Evolutionary conservation across 1,140 invertebrate genomes (phyloP).

Genomic region (Rhopalosiphum padi): DNA sequence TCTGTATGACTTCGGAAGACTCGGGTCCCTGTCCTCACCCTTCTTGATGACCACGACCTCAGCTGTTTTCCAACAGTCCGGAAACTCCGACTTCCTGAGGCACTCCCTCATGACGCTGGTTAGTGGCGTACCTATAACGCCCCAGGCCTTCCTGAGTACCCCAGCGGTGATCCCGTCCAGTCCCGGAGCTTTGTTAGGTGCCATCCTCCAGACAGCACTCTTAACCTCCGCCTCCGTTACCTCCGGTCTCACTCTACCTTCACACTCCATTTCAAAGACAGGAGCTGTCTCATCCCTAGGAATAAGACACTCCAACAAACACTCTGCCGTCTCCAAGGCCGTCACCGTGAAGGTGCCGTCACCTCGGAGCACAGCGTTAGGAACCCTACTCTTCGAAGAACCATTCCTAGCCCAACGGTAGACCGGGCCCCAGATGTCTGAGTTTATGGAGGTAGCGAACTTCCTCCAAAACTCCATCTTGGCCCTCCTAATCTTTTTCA

Average conservation of each 20-base stretch:
- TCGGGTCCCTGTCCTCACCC: not conserved
- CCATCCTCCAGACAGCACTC: constrained; percentile 1
- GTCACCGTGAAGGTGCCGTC: not conserved
- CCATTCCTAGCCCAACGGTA: constrained; percentile 1
- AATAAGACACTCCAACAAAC: not conserved
- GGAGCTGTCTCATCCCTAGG: not conserved
- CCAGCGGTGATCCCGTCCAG: not conserved
- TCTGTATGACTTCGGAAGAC: not conserved
- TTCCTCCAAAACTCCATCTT: too few species aligned
- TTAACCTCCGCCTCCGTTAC: not conserved
- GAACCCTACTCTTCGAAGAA: not conserved
- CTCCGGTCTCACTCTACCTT: not conserved
- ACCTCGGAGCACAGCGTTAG: not conserved
- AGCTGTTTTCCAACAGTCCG: not conserved
- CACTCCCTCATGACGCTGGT: not conserved
- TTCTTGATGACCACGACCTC: not conserved
- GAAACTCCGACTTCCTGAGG: not conserved
- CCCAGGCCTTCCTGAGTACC: constrained; percentile 6
- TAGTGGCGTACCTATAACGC: not conserved
- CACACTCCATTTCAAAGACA: not conserved
- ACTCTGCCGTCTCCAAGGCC: not conserved
- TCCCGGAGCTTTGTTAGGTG: constrained; percentile 24
- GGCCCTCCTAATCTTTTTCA: too few species aligned
- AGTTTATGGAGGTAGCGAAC: not conserved
- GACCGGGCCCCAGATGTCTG: not conserved